Evolutionary conservation across 1,140 invertebrate genomes (phyloP).

Genomic region (Apis florea): DNA sequence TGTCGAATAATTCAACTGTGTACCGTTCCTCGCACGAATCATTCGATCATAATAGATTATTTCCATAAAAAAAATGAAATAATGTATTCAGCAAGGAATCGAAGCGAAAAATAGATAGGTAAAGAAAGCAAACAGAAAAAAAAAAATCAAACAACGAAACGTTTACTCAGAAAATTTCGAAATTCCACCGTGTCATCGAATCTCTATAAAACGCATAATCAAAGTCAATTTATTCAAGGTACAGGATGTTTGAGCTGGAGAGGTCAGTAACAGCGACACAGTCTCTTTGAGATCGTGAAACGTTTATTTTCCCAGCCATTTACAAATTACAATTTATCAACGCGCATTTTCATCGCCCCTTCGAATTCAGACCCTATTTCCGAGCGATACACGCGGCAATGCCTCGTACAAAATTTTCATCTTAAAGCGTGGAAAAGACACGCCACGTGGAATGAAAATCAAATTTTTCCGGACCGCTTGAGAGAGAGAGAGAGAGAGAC

Average conservation of each 20-base stretch:
- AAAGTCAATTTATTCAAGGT: background rate
- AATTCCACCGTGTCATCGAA: too few species aligned
- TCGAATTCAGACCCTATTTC: background rate
- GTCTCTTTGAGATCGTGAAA: conserved; percentile 16
- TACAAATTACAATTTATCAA: conserved; percentile 23
- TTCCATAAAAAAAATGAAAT: too few species aligned
- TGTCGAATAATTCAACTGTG: too few species aligned
- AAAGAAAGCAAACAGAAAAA: background rate
- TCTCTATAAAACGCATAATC: too few species aligned
- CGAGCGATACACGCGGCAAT: background rate
- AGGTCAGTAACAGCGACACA: conserved; percentile 31
- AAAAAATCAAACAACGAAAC: background rate
- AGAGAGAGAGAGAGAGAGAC: conserved; percentile 15
- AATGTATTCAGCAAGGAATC: background rate
- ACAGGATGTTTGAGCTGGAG: conserved; percentile 9
- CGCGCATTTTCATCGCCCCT: conserved; percentile 1
- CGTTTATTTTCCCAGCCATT: conserved; percentile 7
- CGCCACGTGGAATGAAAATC: background rate
- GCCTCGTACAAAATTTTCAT: background rate
- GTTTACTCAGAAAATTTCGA: too few species aligned
- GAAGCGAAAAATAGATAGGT: background rate
- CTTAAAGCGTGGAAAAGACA: background rate
- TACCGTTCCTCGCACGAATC: too few species aligned
- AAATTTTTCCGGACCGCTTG: conserved; percentile 16
- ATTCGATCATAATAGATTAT: too few species aligned